phyloP scores from a whole-genome alignment of 2,797 vertebrate species.

The Limnodromus scolopaceus region DNA sequence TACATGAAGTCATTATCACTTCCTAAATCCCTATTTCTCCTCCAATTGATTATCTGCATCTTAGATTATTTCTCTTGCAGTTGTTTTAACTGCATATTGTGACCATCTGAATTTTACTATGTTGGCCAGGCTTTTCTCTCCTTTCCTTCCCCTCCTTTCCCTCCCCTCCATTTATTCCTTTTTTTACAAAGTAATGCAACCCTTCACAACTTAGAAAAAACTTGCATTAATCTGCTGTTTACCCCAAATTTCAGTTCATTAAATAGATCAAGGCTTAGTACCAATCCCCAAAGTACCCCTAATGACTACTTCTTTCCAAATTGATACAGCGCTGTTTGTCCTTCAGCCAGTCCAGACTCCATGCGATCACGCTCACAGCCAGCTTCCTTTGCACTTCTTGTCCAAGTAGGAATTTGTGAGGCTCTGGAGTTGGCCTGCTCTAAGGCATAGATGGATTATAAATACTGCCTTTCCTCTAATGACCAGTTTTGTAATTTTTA shows the following conservation, averaged over 20 bases:
- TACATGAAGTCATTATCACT: background rate
- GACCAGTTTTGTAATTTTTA: conserved; percentile 19
- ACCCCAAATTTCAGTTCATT: background rate
- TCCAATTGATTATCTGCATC: accelerated
- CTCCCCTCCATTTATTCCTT: no score
- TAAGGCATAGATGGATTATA: background rate
- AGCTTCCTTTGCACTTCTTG: background rate
- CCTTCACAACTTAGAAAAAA: background rate
- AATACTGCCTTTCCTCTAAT: background rate
- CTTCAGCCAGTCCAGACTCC: background rate
- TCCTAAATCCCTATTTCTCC: background rate
- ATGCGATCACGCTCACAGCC: background rate
- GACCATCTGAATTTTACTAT: background rate
- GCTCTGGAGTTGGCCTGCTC: background rate
- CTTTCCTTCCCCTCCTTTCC: no score
- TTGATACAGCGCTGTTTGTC: background rate
- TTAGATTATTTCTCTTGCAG: background rate
- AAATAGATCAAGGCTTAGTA: background rate
- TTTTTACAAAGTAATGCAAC: background rate
- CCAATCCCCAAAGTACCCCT: background rate
- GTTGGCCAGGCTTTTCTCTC: background rate
- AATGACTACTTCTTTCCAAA: background rate
- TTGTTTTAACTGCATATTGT: background rate
- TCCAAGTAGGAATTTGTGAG: conserved; percentile 1
- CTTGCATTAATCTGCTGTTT: background rate